Percentiles rank a stretch among this genome's conserved stretches.
Conservation (phyloP, 2,113 vertebrate species). For the Talpa occidentalis region DNA sequence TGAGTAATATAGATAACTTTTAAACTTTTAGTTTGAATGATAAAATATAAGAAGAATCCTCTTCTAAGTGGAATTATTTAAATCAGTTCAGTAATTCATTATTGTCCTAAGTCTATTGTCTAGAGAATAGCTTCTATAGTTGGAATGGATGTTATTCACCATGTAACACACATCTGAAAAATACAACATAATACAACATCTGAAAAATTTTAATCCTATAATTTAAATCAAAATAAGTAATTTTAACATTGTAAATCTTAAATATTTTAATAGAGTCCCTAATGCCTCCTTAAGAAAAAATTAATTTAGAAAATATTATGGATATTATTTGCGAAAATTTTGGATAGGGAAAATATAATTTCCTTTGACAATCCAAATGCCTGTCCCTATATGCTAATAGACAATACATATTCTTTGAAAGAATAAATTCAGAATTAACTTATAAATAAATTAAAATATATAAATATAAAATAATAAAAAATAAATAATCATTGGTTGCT, state of each 20-base stretch:
- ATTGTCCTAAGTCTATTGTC: not conserved
- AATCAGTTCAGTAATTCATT: not conserved
- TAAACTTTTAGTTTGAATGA: not conserved
- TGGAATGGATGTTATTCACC: not conserved
- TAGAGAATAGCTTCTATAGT: not conserved
- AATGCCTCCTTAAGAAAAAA: not conserved
- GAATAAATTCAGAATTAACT: not conserved
- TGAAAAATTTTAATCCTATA: not conserved
- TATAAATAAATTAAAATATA: not conserved
- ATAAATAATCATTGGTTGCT: not conserved
- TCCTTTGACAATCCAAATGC: not conserved
- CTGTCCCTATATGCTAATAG: not conserved
- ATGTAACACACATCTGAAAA: not conserved
- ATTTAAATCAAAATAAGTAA: not conserved
- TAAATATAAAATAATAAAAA: not conserved
- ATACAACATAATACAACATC: not conserved
- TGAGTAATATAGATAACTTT: not conserved
- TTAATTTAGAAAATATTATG: not conserved
- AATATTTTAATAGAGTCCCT: not conserved
- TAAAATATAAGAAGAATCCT: not conserved
- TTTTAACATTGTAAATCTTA: not conserved
- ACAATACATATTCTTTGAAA: not conserved
- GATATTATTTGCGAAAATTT: not conserved
- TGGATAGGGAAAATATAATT: not conserved
- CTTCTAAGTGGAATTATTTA: constrained; percentile 3